Evolutionary conservation across 2,797 vertebrate species (phyloP).

Genomic region (Eupleurogrammus muticus): DNA sequence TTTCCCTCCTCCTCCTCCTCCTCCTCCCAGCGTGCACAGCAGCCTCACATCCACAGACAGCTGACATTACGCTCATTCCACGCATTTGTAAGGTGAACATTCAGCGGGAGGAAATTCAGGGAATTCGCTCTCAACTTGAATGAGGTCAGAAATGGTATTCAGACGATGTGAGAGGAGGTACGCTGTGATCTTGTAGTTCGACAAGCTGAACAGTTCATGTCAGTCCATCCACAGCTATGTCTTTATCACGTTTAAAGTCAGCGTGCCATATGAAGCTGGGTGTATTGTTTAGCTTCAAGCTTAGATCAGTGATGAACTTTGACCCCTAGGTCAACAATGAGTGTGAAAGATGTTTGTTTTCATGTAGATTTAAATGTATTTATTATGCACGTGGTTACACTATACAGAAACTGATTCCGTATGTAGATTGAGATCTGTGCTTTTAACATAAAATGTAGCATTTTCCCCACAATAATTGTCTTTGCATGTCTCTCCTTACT

Average conservation of each 20-base stretch:
- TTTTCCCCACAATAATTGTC: too few relatives aligned
- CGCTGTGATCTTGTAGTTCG: constrained; percentile 1
- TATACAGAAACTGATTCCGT: too few relatives aligned
- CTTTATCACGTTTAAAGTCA: background rate
- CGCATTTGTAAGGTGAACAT: constrained; percentile 50
- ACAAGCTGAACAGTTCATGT: background rate
- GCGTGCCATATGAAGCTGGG: background rate
- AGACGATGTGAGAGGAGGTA: background rate
- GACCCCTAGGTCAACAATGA: too few relatives aligned
- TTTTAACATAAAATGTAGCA: too few relatives aligned
- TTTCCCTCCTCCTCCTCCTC: constrained; percentile 32
- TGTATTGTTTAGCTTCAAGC: background rate
- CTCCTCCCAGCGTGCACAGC: constrained; percentile 25
- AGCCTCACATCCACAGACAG: constrained; percentile 43
- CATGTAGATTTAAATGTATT: too few relatives aligned
- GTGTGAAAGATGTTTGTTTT: too few relatives aligned
- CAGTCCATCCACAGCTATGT: background rate
- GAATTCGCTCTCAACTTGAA: constrained; percentile 41
- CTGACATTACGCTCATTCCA: constrained; percentile 52
- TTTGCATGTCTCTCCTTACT: too few relatives aligned
- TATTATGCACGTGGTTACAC: too few relatives aligned
- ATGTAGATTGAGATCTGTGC: too few relatives aligned
- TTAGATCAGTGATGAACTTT: background rate
- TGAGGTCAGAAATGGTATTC: constrained; percentile 4
- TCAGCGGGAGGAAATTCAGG: constrained; percentile 36